These are phyloP conservation scores for Sula dactylatra DNA, from an alignment of 2,113 vertebrate species.

Conservation along the genomic window DNA sequence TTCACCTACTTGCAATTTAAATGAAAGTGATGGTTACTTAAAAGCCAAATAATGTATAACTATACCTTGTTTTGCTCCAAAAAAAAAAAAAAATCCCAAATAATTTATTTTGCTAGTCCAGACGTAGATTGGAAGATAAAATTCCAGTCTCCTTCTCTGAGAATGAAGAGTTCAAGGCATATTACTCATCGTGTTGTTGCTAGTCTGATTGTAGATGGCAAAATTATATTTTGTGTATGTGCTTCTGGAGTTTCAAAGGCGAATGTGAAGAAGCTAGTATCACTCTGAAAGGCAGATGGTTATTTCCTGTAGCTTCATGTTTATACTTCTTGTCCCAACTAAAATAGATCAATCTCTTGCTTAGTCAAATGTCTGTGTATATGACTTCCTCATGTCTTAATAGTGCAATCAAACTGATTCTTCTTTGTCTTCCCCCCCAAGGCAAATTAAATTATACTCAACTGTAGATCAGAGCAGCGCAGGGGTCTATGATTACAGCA, in stretches of 20 bases:
- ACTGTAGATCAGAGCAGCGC: neutral
- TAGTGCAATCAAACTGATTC: neutral
- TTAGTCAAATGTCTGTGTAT: neutral
- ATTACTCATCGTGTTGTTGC: neutral
- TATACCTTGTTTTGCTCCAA: neutral
- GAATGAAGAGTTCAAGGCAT: neutral
- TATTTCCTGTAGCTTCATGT: neutral
- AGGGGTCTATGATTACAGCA: neutral
- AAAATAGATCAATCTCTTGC: neutral
- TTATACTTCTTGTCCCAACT: neutral
- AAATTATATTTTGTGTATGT: neutral
- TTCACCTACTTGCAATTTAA: constrained; percentile 1
- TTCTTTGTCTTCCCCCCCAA: neutral
- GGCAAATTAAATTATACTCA: neutral
- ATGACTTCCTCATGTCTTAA: neutral
- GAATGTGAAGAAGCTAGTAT: neutral
- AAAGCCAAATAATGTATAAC: neutral
- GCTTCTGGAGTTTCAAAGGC: neutral
- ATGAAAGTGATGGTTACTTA: constrained; percentile 24
- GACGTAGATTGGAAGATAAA: neutral
- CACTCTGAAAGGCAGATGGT: neutral
- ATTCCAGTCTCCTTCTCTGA: neutral
- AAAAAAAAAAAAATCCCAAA: neutral
- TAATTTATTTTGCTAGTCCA: neutral
- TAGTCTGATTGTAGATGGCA: neutral